Conservation (phyloP, 2,113 vertebrate genomes). For the Oreotrochilus melanogaster region DNA sequence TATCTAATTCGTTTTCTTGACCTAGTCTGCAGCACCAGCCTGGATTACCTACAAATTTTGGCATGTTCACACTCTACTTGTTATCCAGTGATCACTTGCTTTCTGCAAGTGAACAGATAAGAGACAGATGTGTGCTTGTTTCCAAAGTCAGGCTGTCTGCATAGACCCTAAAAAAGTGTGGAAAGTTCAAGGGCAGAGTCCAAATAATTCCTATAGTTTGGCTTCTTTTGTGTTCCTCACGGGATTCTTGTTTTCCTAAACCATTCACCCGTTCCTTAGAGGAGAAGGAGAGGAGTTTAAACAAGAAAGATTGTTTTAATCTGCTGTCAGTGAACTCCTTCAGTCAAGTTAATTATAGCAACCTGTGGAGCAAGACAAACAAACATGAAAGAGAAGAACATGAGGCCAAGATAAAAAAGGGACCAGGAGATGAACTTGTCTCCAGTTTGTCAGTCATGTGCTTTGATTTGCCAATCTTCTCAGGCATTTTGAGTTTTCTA, state of each 20-base stretch:
- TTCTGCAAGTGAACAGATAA: not conserved
- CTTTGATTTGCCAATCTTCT: slow-evolving; percentile 21
- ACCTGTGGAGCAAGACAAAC: slow-evolving; percentile 10
- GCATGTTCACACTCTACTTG: accelerated
- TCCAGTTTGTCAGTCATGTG: not conserved
- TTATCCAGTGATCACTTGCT: not conserved
- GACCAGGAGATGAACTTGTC: not conserved
- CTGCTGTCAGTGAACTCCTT: not conserved
- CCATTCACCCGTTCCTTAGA: not conserved
- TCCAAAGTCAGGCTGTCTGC: not conserved
- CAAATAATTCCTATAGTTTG: not conserved
- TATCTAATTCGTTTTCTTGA: not conserved
- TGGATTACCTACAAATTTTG: not conserved
- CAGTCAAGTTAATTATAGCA: slow-evolving; percentile 3
- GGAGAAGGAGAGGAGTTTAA: not conserved
- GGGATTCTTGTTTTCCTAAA: not conserved
- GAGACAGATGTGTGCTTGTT: not conserved
- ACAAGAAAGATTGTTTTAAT: slow-evolving; percentile 4
- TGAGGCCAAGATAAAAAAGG: not conserved
- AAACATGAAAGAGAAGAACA: slow-evolving; percentile 21
- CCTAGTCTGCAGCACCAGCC: not conserved
- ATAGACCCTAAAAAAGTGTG: not conserved
- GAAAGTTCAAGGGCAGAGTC: not conserved
- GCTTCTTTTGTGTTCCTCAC: not conserved
- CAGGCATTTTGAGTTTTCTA: not conserved